Evolutionary conservation across 2,113 vertebrate genomes (phyloP), one percentile per base, ranked within the genome.

Genomic region (Cyanoliseus patagonus): DNA sequence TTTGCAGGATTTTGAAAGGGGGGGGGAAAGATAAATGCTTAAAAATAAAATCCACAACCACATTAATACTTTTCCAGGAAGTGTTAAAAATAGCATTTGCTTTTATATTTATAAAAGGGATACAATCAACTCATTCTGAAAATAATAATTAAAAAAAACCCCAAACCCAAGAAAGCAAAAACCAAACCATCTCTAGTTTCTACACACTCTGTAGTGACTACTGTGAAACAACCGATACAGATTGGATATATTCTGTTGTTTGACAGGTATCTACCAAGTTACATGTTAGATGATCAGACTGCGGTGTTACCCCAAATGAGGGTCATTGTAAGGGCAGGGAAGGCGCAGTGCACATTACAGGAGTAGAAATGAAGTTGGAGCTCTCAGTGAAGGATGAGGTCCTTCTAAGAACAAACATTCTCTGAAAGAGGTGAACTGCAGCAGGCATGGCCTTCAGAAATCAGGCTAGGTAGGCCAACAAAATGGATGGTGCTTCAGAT

Each of bases 401-500:
- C 97, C 96, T 98, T 96, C 94, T 97, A 95, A 95, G 88, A 98
- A 97, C 96, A 97, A 97, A 88, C 96, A 97, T 98, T 97, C 96
- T 97, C 96, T 94, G 93, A 81, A 96, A 94, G 51, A 93, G 88
- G 87, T 94, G 95, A 97, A 92, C 90, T 96, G 95, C 74, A 97
- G 97, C 97, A 96, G 87, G 95, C 80, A 64, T 95, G 97, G 96
- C 95, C 97, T 96, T 96, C 94, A 83, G 91, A 95, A 87, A 92
- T 94, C 92, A 95, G 97, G 94, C 97, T 96, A 98, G 97, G 98
- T 95, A 98, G 98, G 98, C 98, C 97, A 98, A 98, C 91, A 98
- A 98, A 98, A 98, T 94, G 84, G 95, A 97, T 96, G 95, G 96
- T 97, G 92, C 98, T 98, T 98, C 97, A 98, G 97, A 94, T 97